Evolutionary conservation across 2,113 vertebrate genomes (phyloP).

Genomic region (Leuciscus idus): DNA sequence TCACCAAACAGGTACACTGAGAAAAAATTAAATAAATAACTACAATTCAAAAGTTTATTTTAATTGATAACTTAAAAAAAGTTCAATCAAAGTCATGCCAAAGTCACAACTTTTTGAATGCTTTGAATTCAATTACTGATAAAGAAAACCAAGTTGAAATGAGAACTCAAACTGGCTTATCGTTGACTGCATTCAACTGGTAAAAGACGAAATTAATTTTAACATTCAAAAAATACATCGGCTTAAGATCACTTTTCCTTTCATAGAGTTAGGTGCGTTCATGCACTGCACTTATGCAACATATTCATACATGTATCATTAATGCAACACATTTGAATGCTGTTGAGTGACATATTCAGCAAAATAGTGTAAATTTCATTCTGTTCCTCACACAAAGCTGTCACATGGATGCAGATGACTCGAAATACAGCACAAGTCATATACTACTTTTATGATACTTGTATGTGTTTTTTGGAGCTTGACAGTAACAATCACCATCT

Average conservation of each 20-base stretch:
- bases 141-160: not conserved
- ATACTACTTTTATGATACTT: not conserved
- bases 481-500: not conserved
- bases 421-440: not conserved
- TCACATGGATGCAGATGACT: not conserved
- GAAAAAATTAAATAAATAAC: no score
- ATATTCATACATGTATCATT: not conserved
- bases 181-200: not conserved
- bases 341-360: not conserved
- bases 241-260: not conserved
- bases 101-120: not conserved
- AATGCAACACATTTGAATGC: not conserved
- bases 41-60: not conserved
- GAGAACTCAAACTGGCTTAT: not conserved
- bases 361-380: not conserved
- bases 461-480: not conserved
- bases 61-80: not conserved
- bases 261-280: not conserved
- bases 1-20: not conserved
- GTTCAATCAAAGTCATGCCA: not conserved
- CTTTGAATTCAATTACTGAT: not conserved
- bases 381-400: not conserved
- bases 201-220: not conserved
- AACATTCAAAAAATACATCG: not conserved
- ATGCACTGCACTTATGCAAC: not conserved